These are phyloP conservation scores for Balaeniceps rex DNA, from an alignment of 2,113 vertebrate species.

Conservation along the genomic window DNA sequence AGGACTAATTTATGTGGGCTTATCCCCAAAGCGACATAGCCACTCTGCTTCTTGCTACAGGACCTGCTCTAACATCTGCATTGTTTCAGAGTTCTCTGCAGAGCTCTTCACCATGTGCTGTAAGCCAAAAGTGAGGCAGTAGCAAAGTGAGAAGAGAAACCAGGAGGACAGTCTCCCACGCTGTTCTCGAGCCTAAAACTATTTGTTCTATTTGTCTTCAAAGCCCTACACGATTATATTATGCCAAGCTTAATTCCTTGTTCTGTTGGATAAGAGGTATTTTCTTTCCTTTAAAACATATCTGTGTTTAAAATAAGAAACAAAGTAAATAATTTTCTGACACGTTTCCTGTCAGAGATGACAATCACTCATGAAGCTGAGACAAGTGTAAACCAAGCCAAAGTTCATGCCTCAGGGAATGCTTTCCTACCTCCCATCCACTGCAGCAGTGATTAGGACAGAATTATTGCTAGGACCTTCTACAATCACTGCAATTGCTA, in stretches of 20 bases:
- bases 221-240: background rate
- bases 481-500: background rate
- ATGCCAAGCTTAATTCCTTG: background rate
- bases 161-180: background rate
- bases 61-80: fast-evolving
- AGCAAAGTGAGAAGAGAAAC: background rate
- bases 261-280: conserved; percentile 2
- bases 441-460: background rate
- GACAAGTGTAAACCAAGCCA: conserved; percentile 38
- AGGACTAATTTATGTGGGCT: background rate
- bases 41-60: background rate
- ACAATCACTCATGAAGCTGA: conserved; percentile 39
- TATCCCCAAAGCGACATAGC: background rate
- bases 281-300: conserved; percentile 26
- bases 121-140: background rate
- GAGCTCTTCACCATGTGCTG: background rate
- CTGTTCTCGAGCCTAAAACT: background rate
- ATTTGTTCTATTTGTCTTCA: background rate
- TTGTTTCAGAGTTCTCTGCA: background rate
- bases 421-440: background rate
- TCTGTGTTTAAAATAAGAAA: conserved; percentile 48
- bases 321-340: conserved; percentile 53
- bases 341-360: background rate
- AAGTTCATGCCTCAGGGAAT: conserved; percentile 20
- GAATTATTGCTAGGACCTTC: background rate